Conservation (phyloP, 2,888 invertebrate species). For the Drosophila leonis region DNA sequence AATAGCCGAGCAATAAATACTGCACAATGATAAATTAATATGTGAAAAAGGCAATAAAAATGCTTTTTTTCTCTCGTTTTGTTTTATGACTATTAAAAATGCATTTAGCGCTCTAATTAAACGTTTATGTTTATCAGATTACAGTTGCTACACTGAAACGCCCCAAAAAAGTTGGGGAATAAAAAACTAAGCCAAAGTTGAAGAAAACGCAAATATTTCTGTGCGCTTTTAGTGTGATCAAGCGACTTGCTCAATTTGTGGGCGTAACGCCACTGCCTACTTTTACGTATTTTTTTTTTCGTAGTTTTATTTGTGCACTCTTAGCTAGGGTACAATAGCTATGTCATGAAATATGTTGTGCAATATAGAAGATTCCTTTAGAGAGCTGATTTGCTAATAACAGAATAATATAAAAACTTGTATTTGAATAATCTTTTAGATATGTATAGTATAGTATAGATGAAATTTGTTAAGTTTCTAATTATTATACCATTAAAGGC, state of each 20-base stretch:
- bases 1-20: slow-evolving; percentile 42
- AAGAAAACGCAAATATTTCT: slow-evolving; percentile 50
- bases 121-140: slow-evolving; percentile 67
- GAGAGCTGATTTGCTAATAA: neutral
- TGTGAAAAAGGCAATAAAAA: slow-evolving; percentile 52
- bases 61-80: slow-evolving; percentile 8
- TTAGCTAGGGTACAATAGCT: neutral
- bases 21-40: slow-evolving; percentile 63
- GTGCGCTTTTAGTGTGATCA: slow-evolving; percentile 42
- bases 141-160: slow-evolving; percentile 61
- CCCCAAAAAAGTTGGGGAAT: slow-evolving; percentile 35
- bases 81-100: slow-evolving; percentile 24
- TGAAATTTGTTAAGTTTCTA: too few species aligned
- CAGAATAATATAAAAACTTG: too few species aligned
- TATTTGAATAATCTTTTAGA: too few species aligned
- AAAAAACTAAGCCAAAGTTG: slow-evolving; percentile 3
- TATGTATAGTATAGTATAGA: too few species aligned
- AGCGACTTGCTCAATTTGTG: slow-evolving; percentile 64
- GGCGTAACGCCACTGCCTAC: slow-evolving; percentile 54
- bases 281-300: slow-evolving; percentile 33
- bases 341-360: neutral
- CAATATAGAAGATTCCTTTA: neutral
- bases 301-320: slow-evolving; percentile 16
- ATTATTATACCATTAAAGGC: too few species aligned
- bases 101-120: slow-evolving; percentile 72